Base-by-base conservation (phyloP, 2,113 vertebrate species). In the Entomyzon cyanotis region DNA sequence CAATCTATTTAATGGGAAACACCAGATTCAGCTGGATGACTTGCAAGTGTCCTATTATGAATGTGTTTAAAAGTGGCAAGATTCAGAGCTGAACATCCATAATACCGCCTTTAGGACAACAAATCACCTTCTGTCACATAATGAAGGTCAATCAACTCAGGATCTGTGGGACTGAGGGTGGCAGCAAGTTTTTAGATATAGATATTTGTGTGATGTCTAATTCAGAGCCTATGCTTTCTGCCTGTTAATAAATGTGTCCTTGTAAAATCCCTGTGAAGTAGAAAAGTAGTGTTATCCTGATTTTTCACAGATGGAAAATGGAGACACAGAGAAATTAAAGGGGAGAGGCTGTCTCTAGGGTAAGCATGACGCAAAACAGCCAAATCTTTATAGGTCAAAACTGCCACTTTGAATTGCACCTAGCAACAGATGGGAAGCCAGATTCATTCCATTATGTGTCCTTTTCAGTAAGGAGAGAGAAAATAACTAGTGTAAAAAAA, bases 311-410 rank as follows among this genome's bases (percentile, higher is more conserved):
- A 94, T 95, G 94, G 94, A 96, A 90, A 94, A 94, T 90, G 89
- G 92, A 96, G 86, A 89, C 85, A 93, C 52, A 42, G 49, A 84
- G 87, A 97, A 96, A 97, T 94, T 96, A 95, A 94, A 94, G 90
- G 93, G 90, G 94, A 93, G 92, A 96, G 93, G 71, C 90, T 86
- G 93, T 96, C 95, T 97, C 94, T 96, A 96, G 94, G 93, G 94
- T 95, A 97, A 70, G 56, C 69, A 12, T 95, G 96, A 96, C 92
- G 92, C 83, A 97, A 94, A 96, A 35, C 94, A 96, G 92, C 95
- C 90, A 93, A 94, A 97, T 92, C 93, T 96, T 97, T 96, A 96
- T 96, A 97, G 96, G 94, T 97, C 95, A 97, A 89, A 96, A 95
- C 95, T 84, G 88, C 83, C 94, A 97, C 94, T 96, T 92, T 93